Evolutionary conservation across 2,888 invertebrate genomes (phyloP).

Genomic region (Argyresthia goedartella): DNA sequence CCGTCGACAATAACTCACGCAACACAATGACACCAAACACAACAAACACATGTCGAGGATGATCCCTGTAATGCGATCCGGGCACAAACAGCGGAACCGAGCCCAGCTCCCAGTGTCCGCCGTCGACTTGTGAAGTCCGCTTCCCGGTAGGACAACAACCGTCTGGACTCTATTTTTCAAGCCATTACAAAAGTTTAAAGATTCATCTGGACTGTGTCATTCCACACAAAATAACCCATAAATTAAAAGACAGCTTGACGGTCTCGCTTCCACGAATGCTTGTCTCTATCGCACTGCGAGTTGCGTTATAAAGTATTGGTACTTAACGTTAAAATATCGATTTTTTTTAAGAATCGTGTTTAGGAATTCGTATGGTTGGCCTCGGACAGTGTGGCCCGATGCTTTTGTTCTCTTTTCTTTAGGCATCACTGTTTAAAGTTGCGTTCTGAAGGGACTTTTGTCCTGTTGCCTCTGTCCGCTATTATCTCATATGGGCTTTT

Average conservation of each 20-base stretch:
- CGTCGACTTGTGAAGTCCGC: constrained; percentile 64
- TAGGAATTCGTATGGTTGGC: constrained; percentile 44
- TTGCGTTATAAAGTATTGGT: constrained; percentile 48
- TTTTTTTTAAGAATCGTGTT: constrained; percentile 48
- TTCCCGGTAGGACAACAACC: constrained; percentile 62
- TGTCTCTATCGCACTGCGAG: constrained; percentile 38
- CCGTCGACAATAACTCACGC: constrained; percentile 36
- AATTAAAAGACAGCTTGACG: constrained; percentile 60
- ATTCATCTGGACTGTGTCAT: constrained; percentile 57
- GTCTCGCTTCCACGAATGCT: constrained; percentile 31
- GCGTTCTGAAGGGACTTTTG: constrained; percentile 49
- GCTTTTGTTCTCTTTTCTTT: constrained; percentile 51
- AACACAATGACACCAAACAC: constrained; percentile 43
- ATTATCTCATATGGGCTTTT: constrained; percentile 56
- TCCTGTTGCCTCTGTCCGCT: constrained; percentile 51
- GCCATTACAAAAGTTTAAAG: constrained; percentile 63
- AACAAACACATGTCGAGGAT: constrained; percentile 44
- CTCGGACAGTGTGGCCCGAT: constrained; percentile 44
- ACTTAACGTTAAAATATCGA: constrained; percentile 60
- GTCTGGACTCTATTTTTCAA: constrained; percentile 56
- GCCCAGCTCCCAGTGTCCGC: no score
- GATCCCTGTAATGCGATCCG: constrained; percentile 47
- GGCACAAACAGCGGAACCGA: constrained; percentile 41
- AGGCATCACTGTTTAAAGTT: constrained; percentile 41
- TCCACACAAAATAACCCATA: constrained; percentile 59